Base-by-base conservation (phyloP, 2,797 vertebrate genomes). In the Alectoris magna region DNA sequence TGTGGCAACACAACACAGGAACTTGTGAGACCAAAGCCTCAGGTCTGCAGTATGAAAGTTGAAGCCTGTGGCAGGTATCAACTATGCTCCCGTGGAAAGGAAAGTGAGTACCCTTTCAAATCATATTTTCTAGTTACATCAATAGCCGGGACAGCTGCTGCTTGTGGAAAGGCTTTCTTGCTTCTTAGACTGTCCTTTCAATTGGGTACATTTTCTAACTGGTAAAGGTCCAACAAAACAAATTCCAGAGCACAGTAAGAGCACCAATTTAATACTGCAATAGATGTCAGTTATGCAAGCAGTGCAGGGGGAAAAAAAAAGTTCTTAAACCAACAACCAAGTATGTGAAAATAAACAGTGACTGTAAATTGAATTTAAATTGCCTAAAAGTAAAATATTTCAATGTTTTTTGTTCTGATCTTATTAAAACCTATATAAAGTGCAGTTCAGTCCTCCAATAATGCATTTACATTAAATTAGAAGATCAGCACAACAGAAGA, bases 281-380 rank as follows among this genome's bases (percentile, higher is more conserved):
- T 38, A 85, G 81, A 79, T 83, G 89, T 12, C 34, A 79, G 87
- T 96, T 96, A 93, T 34, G 84, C 96, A 96, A 96, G 87, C 78
- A n/a, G 58, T n/a, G 68, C 66, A 92, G 39, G 19, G 41, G 88
- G 87, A 66, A 92, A 71, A 2, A 0, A 58, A 81, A 39, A 12
- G 48, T 80, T 92, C 96, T 95, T 96, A 87, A 93, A 96, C 91
- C 84, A 94, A 92, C 93, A 88, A 87, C 84, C 88, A 88, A 96
- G 81, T 84, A 94, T 95, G 91, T 95, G 93, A 96, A 96, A 96
- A 95, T 92, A 96, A 96, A 96, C 93, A 96, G 79, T 89, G 89
- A 89, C 96, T 96, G 93, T 95, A 95, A 96, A 96, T 95, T 95
- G 84, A 96, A 96, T 94, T 96, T 96, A 95, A 95, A 93, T 96